Base-by-base conservation (phyloP, 2,797 vertebrate species). In the Hydrophis major region DNA sequence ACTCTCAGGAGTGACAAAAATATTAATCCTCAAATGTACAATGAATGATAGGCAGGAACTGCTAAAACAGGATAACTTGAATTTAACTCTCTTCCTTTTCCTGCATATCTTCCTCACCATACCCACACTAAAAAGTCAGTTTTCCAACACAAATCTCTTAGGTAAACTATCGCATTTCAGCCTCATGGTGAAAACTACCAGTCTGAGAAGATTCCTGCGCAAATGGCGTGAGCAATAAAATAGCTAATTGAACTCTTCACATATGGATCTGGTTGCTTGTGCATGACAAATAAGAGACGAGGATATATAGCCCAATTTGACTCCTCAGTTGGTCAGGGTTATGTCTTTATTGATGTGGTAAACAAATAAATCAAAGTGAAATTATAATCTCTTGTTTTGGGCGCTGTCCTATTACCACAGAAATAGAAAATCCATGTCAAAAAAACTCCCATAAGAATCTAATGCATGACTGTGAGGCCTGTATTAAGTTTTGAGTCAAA, bases 31-130 rank as follows among this genome's bases (percentile, higher is more conserved):
- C 90, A 69, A 88, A 20, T 88, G 37, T 87, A 91, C 83, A 63
- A 94, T 47, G 37, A 83, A 83, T 37, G 22, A 63, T 92, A 94
- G 92, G 95, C 92, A 92, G 92, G 96, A 59, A 14, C 92, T 94
- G 91, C 89, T 3, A 74, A 95, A 93, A 89, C 93, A 20, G 92
- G 78, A 6, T 63, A 25, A 93, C 47, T 60, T 92, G 88, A 28
- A 94, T 86, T 25, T 50, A 78, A 88, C 28, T 69, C 11, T n/a
- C 61, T 18, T 20, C 47, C 2, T 57, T 16, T 55, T n/a, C 32
- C 18, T 28, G 20, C n/a, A 12, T n/a, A 16, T 28, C 37, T 42
- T 27, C 6, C 20, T 14, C 87, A 69, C n/a, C 37, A 83, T 42
- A 83, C 37, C 18, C 37, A 47, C 4, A 22, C 18, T 88, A 89